Conservation (phyloP, 2,113 vertebrate species). For the Eonycteris spelaea region DNA sequence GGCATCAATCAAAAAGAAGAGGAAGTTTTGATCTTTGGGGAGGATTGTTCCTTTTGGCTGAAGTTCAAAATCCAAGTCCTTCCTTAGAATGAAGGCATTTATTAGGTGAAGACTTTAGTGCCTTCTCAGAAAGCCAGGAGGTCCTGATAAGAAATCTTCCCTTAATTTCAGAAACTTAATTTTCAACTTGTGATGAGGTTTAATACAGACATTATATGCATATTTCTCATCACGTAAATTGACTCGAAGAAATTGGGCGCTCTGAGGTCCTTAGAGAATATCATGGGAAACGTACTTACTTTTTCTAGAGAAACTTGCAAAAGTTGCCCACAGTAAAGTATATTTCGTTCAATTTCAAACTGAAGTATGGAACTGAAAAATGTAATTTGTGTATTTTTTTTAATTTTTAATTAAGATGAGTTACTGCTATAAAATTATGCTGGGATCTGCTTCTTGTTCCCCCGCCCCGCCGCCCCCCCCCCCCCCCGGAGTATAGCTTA, state of each 20-base stretch:
- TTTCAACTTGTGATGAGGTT: not conserved
- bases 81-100: conserved; percentile 16
- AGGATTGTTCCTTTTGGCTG: not conserved
- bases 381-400: not conserved
- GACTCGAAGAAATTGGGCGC: not conserved
- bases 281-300: not conserved
- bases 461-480: conserved; percentile 34
- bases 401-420: not conserved
- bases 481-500: conserved; percentile 1
- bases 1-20: not conserved
- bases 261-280: conserved; percentile 11
- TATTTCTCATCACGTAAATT: conserved; percentile 5
- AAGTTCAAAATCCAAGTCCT: conserved; percentile 1
- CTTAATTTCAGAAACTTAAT: not conserved
- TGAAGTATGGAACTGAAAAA: conserved; percentile 1
- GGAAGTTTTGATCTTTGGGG: not conserved
- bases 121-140: not conserved
- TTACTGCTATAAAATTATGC: conserved; percentile 21
- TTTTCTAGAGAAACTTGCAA: not conserved
- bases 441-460: not conserved
- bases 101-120: not conserved
- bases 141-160: not conserved
- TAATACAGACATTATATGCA: not conserved
- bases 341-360: not conserved
- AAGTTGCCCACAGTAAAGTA: not conserved